A percentile compares a stretch with the other conserved stretches of the same genome.
Evolutionary conservation across 2,113 vertebrate genomes (phyloP).

Genomic region (Charadrius vociferus): DNA sequence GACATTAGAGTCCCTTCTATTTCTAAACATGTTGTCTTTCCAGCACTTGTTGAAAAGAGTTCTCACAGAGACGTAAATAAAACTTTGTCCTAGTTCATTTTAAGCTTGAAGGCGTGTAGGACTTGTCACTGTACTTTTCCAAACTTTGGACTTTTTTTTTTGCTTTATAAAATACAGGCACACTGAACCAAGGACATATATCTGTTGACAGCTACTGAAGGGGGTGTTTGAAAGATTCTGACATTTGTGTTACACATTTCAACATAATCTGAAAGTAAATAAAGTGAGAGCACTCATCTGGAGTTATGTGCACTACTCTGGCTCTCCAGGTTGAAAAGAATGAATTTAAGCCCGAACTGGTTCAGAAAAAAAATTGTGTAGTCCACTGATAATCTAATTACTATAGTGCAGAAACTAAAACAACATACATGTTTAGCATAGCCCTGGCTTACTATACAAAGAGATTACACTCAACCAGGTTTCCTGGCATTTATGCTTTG

Average conservation of each 20-base stretch:
- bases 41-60: neutral
- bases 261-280: neutral
- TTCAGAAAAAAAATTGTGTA: neutral
- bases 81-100: neutral
- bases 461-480: neutral
- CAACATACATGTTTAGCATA: neutral
- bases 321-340: neutral
- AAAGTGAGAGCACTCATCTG: neutral
- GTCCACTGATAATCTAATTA: neutral
- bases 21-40: neutral
- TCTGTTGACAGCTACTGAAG: neutral
- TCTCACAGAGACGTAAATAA: neutral
- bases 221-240: neutral
- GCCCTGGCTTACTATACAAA: neutral
- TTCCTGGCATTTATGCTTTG: neutral
- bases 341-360: neutral
- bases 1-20: neutral
- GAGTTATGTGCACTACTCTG: fast-evolving
- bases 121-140: neutral
- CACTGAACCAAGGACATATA: neutral
- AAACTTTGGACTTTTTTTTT: neutral
- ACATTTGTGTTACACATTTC: neutral
- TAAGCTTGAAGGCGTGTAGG: neutral
- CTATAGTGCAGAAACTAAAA: neutral
- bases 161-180: neutral